Evolutionary conservation across 2,113 vertebrate species (phyloP).

Genomic region (Casuarius casuarius): DNA sequence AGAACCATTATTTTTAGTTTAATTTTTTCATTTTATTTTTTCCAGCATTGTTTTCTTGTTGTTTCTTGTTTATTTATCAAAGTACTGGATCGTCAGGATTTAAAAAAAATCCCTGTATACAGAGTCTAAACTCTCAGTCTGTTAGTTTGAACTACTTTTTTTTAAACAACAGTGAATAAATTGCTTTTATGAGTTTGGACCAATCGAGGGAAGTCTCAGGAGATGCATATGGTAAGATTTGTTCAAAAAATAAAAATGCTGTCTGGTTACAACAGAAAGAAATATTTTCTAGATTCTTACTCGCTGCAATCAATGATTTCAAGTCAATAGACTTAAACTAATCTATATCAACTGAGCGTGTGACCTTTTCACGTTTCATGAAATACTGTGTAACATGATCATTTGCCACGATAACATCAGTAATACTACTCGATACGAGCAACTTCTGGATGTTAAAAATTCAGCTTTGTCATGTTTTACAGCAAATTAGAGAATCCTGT

Average conservation of each 20-base stretch:
- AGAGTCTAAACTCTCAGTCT: not conserved
- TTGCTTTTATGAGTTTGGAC: not conserved
- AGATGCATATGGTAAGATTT: not conserved
- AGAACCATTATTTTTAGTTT: not conserved
- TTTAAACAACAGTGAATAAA: not conserved
- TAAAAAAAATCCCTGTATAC: not conserved
- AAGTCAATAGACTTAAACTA: not conserved
- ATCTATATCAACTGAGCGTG: not conserved
- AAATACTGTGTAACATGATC: not conserved
- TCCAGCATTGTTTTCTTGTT: not conserved
- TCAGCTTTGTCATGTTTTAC: not conserved
- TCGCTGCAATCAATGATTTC: not conserved
- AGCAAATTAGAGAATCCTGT: not conserved
- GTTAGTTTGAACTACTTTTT: not conserved
- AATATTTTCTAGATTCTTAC: not conserved
- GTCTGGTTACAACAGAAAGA: not conserved
- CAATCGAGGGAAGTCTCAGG: fast-evolving
- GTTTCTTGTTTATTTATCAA: not conserved
- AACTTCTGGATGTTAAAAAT: not conserved
- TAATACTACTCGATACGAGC: not conserved
- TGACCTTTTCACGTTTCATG: not conserved
- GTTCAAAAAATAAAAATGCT: not conserved
- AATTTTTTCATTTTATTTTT: not conserved
- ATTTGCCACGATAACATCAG: not conserved
- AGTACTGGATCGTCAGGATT: not conserved